phyloP scores from a whole-genome alignment of 2,888 invertebrate genomes.

The Sipha maydis region DNA sequence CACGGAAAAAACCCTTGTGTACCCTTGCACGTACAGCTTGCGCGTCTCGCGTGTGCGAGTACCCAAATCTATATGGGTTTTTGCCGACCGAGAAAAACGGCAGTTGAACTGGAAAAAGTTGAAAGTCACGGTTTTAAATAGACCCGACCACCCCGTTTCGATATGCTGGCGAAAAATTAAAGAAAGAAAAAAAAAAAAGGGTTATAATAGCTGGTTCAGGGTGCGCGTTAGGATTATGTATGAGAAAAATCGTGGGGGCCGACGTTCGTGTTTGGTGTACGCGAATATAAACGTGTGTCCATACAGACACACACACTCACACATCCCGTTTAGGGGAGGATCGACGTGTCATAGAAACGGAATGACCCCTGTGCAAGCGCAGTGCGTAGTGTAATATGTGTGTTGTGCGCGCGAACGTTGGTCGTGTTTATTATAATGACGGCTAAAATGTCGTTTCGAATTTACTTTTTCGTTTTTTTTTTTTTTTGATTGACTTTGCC shows the following conservation, averaged over 20 bases:
- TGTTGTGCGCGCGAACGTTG: not conserved
- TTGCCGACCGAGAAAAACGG: conserved; percentile 24
- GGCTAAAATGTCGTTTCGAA: conserved; percentile 53
- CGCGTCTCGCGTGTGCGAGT: not conserved
- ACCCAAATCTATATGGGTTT: too few species aligned
- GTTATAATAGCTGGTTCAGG: not conserved
- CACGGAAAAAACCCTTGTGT: not conserved
- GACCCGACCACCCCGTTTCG: not conserved
- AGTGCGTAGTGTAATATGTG: not conserved
- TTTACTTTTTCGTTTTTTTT: conserved; percentile 8
- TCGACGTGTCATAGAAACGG: conserved; percentile 27
- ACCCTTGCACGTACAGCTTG: not conserved
- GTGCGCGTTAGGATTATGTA: not conserved
- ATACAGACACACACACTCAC: not conserved
- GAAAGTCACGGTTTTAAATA: conserved; percentile 60
- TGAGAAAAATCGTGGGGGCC: conserved; percentile 43
- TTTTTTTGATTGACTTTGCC: conserved; percentile 40
- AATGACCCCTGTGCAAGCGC: conserved; percentile 36
- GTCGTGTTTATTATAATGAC: conserved; percentile 49
- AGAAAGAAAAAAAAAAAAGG: not conserved
- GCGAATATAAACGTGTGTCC: not conserved
- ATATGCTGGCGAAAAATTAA: not conserved
- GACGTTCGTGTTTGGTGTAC: not conserved
- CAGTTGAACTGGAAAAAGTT: conserved; percentile 52
- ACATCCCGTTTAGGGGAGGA: conserved; percentile 53